Evolutionary conservation across 2,888 invertebrate species (phyloP), one percentile per base, ranked within the genome.

Genomic region (Disparrhopalites patrizii): DNA sequence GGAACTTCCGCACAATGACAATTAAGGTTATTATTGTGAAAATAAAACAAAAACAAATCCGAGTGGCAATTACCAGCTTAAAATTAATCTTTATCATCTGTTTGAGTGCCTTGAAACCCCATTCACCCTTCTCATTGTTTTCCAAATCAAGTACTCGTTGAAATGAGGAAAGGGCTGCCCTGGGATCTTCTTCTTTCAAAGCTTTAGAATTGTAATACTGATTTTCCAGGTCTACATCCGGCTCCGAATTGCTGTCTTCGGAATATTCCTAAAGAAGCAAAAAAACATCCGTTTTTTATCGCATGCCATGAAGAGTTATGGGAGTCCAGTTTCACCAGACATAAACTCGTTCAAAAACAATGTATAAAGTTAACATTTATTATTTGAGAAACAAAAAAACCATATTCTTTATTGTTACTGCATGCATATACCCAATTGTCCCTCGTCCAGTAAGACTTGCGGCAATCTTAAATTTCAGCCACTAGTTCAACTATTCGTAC

Each of bases 61-160:
- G 3, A 18, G 23, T 56, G 5, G 18, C 10, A 4, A 52, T 81
- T 79, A 93, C 94, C 85, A 97, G 81, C 84, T 93, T 93, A 80
- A 99, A 99, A 80, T 97, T 96, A 68, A 99, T 98, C 82, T 99
- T 99, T 56, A 99, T 97, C 98, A 99, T 99, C 81, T 99, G 99
- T 79, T 99, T 99, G 18, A 99, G 84, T 0, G 99, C 98, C 80
- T 98, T 99, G 80, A 99, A 99, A 0, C 99, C 99, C 99, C 99
- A 99, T 83, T 99, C 99, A 62, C 98, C 98, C 80, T 99, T 99
- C 75, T 98, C 97, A 0, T 93, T 94, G 43, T 91, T 93, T 81
- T 99, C 99, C 68, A 99, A 82, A 78, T 98, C 97, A 71, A 99
- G 81, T 10, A 99, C 98, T 81, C 93, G 90, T 78, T 93, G 91